A percentile compares a stretch with the other conserved stretches of the same genome.
Evolutionary conservation across 2,888 invertebrate species (phyloP).

Genomic region (Lacanobia wlatinum): DNA sequence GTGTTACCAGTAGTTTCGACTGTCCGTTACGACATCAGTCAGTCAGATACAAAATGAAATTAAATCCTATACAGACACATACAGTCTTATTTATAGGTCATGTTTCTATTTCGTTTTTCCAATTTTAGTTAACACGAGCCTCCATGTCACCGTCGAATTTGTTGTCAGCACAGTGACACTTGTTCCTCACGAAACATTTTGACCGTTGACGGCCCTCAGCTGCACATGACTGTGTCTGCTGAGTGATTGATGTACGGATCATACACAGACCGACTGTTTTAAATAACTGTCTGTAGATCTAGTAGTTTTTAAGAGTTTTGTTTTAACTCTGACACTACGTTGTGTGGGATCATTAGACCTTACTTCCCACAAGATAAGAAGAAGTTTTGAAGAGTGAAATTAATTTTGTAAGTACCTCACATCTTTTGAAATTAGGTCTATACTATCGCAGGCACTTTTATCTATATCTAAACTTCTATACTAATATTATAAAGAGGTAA

Average conservation of each 20-base stretch:
- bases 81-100: too few species aligned
- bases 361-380: too few species aligned
- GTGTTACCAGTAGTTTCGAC: too few species aligned
- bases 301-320: not conserved
- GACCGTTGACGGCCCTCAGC: conserved; percentile 34
- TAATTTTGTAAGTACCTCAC: not conserved
- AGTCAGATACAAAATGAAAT: too few species aligned
- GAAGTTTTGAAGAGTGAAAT: too few species aligned
- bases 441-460: too few species aligned
- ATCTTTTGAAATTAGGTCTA: not conserved
- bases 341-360: too few species aligned
- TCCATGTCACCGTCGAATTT: not conserved
- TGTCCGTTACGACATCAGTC: too few species aligned
- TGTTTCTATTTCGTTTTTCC: not conserved
- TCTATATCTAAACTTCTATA: too few species aligned
- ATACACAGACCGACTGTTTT: conserved; percentile 2
- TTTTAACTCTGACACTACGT: too few species aligned
- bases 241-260: conserved; percentile 35
- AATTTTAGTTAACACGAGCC: not conserved
- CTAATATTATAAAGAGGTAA: too few species aligned
- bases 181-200: conserved; percentile 14
- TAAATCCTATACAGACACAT: too few species aligned
- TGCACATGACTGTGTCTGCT: conserved; percentile 8
- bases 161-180: not conserved
- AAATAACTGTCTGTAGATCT: not conserved